Percentiles rank a stretch among this genome's conserved stretches.
These are phyloP conservation scores for Isaurus tuberculatus DNA, from an alignment of 92 coral and sea anemone genomes.

Conservation along the genomic window DNA sequence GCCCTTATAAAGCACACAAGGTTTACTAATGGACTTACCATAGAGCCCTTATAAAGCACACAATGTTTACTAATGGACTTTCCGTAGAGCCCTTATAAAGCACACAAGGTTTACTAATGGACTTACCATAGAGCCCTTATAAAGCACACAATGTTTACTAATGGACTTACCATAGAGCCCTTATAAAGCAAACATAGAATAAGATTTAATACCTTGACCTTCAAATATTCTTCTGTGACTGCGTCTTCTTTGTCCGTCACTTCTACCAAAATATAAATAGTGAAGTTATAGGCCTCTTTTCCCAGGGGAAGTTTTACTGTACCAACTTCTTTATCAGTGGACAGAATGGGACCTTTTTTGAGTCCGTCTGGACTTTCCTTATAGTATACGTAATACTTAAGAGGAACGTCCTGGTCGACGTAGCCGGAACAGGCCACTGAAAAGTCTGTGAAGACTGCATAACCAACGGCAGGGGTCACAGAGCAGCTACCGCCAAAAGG, in stretches of 20 bases:
- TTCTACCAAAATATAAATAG: constrained; percentile 36
- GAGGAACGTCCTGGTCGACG: constrained; percentile 60
- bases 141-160: too few species aligned
- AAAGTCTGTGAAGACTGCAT: constrained; percentile 53
- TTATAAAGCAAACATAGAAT: too few species aligned
- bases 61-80: too few species aligned
- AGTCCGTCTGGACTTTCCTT: constrained; percentile 42
- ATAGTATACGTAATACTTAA: constrained; percentile 45
- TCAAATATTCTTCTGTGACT: constrained; percentile 23
- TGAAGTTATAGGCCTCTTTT: background rate
- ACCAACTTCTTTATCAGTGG: constrained; percentile 11
- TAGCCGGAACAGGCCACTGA: constrained; percentile 51
- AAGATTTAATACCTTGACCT: constrained; percentile 50
- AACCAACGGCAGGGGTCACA: constrained; percentile 61
- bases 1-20: too few species aligned
- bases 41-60: too few species aligned
- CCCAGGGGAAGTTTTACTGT: constrained; percentile 58
- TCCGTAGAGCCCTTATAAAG: too few species aligned
- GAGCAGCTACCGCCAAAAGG: constrained; percentile 64
- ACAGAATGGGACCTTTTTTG: constrained; percentile 23
- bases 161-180: too few species aligned
- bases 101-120: too few species aligned
- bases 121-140: too few species aligned
- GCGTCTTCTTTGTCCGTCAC: constrained; percentile 67
- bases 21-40: too few species aligned